Evolutionary conservation across 2,888 invertebrate species (phyloP), one percentile per base, ranked within the genome.

Genomic region (Pollenia amentaria): DNA sequence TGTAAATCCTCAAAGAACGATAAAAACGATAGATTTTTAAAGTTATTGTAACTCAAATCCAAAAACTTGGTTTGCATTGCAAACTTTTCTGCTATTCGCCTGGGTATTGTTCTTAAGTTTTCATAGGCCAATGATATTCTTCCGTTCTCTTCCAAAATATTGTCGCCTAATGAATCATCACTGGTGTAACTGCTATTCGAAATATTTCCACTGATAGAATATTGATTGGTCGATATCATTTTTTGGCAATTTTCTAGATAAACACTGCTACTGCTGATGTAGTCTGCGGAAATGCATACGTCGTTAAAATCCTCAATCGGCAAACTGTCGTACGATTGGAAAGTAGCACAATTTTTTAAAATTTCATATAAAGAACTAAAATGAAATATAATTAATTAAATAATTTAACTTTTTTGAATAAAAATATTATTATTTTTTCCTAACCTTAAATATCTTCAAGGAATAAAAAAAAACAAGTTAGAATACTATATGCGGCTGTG

Each of bases 11-110:
- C 95, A 92, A 97, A 97, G 90, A 96, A 95, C 3, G 95, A 94
- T 51, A 98, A 92, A 90, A 96, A 96, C 87, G 96, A 95, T 76
- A 97, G 93, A 92, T 96, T 96, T 76, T 97, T 97, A 88, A 97
- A 95, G 91, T 95, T 95, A 90, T 97, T 97, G 90, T 96, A 94
- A 89, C 96, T 96, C 75, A 97, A 94, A 91, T 97, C 97, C 89
- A 97, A 93, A 88, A 95, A 96, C 90, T 94, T 94, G 42, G 96
- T 94, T 87, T 94, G 94, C 10, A 94, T 93, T 0, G 95, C 94
- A 90, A 96, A 95, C 89, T 95, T 95, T 53, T 95, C 95, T 0
- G 95, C 94, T 69, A 97, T 93, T 16, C 95, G 94, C 88, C 94
- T 94, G 0, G 96, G 96, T 89, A 97, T 94, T 16, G 94, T 94